Evolutionary conservation across 1,140 invertebrate species (phyloP).

Genomic region (Bombus breviceps): DNA sequence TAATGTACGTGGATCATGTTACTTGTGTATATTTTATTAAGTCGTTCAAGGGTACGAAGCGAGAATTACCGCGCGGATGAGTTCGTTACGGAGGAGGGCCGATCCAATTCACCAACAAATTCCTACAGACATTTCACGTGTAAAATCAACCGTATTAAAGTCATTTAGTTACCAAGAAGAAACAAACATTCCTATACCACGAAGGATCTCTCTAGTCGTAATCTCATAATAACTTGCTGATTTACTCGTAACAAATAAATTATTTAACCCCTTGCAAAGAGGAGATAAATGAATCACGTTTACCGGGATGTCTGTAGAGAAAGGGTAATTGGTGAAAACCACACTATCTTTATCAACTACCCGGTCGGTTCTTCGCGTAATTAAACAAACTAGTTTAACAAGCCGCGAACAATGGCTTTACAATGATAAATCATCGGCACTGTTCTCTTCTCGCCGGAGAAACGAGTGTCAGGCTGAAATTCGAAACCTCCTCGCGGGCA

Average conservation of each 20-base stretch:
- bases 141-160: not conserved
- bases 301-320: not conserved
- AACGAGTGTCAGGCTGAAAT: constrained; percentile 20
- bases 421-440: constrained; percentile 20
- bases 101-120: not conserved
- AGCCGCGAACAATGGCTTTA: not conserved
- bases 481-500: not conserved
- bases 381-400: not conserved
- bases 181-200: not conserved
- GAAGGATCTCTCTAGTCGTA: not conserved
- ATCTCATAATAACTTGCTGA: not conserved
- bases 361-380: not conserved
- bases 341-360: not conserved
- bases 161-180: not conserved
- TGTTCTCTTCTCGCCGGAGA: not conserved
- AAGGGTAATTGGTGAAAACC: not conserved
- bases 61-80: not conserved
- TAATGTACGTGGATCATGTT: constrained; percentile 17
- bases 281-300: not conserved
- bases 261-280: not conserved
- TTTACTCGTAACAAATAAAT: not conserved
- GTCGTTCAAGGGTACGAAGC: not conserved
- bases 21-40: constrained; percentile 25
- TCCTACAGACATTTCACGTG: not conserved
- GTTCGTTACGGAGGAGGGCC: not conserved